Evolutionary conservation across 2,888 invertebrate species (phyloP).

Genomic region (Hydraecia micacea): DNA sequence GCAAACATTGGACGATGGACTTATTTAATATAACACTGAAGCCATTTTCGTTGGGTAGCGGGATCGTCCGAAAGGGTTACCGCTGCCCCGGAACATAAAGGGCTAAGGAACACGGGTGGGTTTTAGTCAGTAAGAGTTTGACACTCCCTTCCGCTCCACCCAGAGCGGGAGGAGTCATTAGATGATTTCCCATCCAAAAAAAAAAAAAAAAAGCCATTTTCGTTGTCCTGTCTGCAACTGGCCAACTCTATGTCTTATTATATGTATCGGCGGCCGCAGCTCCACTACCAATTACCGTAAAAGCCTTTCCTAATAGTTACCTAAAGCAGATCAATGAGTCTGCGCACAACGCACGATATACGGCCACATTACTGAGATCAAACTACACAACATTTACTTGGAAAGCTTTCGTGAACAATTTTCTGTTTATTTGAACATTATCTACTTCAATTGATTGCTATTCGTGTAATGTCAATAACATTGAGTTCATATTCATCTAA

Average conservation of each 20-base stretch:
- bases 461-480: not conserved
- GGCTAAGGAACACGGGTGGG: too few species aligned
- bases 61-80: too few species aligned
- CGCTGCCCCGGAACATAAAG: too few species aligned
- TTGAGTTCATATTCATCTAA: constrained; percentile 10
- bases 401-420: constrained; percentile 15
- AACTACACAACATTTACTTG: constrained; percentile 7
- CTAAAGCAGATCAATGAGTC: constrained; percentile 53
- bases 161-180: too few species aligned
- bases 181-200: too few species aligned
- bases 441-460: constrained; percentile 38
- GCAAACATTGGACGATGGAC: not conserved
- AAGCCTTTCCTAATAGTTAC: constrained; percentile 67
- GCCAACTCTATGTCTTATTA: constrained; percentile 25
- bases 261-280: constrained; percentile 22
- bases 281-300: constrained; percentile 70
- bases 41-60: too few species aligned
- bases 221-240: not conserved
- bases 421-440: constrained; percentile 20
- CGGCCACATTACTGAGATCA: constrained; percentile 52
- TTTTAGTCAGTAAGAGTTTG: too few species aligned
- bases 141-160: too few species aligned
- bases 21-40: not conserved
- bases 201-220: too few species aligned
- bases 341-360: constrained; percentile 39